Conservation (phyloP, 2,888 invertebrate species). For the Sinohyriopsis cumingii region DNA sequence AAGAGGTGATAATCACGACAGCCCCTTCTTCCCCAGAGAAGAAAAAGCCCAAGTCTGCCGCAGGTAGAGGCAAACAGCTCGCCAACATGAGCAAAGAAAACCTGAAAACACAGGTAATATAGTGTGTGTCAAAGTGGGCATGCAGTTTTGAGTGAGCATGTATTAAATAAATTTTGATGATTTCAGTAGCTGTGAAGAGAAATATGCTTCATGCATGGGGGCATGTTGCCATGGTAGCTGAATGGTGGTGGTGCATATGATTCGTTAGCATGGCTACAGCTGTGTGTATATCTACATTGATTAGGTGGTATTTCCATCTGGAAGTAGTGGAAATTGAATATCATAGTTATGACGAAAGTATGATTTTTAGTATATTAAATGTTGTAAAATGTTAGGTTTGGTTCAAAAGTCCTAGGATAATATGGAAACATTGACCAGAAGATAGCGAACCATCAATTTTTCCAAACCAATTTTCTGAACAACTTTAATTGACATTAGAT, state of each 20-base stretch:
- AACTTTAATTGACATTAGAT: no score
- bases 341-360: no score
- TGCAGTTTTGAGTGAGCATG: not conserved
- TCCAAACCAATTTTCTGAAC: no score
- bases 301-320: no score
- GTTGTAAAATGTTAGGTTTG: no score
- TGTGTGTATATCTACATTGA: no score
- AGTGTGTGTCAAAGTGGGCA: no score
- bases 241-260: not conserved
- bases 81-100: conserved; percentile 46
- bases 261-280: not conserved
- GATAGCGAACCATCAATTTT: no score
- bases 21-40: conserved; percentile 42
- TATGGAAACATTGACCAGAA: no score
- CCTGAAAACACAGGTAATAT: conserved; percentile 48
- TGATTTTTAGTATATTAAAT: no score
- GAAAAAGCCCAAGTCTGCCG: conserved; percentile 44
- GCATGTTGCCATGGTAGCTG: not conserved
- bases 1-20: conserved; percentile 29
- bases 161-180: not conserved
- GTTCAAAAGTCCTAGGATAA: no score
- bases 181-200: not conserved
- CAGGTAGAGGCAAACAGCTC: conserved; percentile 51
- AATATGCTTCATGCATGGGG: not conserved
- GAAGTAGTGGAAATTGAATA: no score